phyloP scores from a whole-genome alignment of 2,888 invertebrate species.

The Rutpela maculata region DNA sequence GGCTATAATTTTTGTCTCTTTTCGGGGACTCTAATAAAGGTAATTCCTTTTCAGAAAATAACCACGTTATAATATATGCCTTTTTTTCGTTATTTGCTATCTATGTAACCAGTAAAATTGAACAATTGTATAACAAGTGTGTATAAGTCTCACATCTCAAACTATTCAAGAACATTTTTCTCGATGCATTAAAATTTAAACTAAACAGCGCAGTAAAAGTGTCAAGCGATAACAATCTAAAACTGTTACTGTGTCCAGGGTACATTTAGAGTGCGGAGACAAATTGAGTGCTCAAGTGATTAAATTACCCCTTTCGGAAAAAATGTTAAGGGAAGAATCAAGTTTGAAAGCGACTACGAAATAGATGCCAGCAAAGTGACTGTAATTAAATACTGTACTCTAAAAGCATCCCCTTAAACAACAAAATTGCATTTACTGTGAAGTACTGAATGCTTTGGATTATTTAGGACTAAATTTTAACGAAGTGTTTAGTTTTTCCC shows the following conservation, averaged over 20 bases:
- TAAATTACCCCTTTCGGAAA: slow-evolving; percentile 40
- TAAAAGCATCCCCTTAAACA: slow-evolving; percentile 50
- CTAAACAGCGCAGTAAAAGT: slow-evolving; percentile 1
- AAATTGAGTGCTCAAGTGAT: slow-evolving; percentile 40
- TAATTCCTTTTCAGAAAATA: too few species aligned
- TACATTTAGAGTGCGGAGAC: slow-evolving; percentile 43
- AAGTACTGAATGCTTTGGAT: slow-evolving; percentile 20
- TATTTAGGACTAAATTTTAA: slow-evolving; percentile 25
- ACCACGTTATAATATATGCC: too few species aligned
- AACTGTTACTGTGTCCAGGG: slow-evolving; percentile 27
- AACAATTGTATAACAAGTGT: background rate
- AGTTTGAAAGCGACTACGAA: slow-evolving; percentile 42
- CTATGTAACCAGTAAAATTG: too few species aligned
- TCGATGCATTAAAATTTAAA: background rate
- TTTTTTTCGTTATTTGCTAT: too few species aligned
- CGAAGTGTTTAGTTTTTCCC: slow-evolving; percentile 18
- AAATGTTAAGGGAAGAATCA: slow-evolving; percentile 44
- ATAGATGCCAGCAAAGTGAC: slow-evolving; percentile 43
- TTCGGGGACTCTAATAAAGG: too few species aligned
- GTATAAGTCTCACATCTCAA: background rate
- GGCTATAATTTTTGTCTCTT: too few species aligned
- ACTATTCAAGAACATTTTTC: background rate
- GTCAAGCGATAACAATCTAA: slow-evolving; percentile 14
- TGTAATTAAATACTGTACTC: slow-evolving; percentile 49
- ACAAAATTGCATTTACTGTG: slow-evolving; percentile 48